Base-by-base conservation (phyloP, 2,888 invertebrate genomes). In the Kryphioiulus occultus region DNA sequence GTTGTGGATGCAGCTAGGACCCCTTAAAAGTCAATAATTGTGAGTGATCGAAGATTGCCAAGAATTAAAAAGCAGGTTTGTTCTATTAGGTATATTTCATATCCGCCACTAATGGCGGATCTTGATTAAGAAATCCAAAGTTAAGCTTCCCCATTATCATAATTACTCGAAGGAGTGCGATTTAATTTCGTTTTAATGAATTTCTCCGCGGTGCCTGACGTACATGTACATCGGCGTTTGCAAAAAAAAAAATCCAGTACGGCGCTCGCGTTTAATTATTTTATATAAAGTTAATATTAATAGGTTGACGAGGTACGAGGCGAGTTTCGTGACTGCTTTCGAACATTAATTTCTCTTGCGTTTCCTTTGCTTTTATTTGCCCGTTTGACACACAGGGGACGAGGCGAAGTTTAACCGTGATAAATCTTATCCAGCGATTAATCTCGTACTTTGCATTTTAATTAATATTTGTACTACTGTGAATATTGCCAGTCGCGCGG, bases 361-460 rank as follows among this genome's bases (percentile, higher is more conserved):
- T 68, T 78, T 17, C 17, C 78, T 78, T 78, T 78, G 30, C 78
- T 30, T 78, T 78, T 30, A 78, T 78, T 78, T 78, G 26, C 30
- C 12, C 78, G 78, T 78, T 78, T 78, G 78, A 30, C 78, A 78
- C 78, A 26, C 78, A 12, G 17, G 78, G 78, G 78, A 78, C 78
- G 26, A 78, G 78, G 78, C 78, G 12, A 78, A 30, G 78, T 78
- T 30, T 78, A 78, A 78, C 26, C 78, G 78, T 78, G 78, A 78
- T 78, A 78, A 78, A 78, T 78, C 78, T 78, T 22, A 78, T 78
- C 78, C 78, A 30, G 30, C 78, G 78, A 78, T 78, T 78, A 78
- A 78, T 78, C 78, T 78, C 78, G 30, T 78, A 78, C 78, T 78
- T 78, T 78, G 78, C 78, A 78, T 78, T 78, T 78, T 78, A 78